phyloP scores from a whole-genome alignment of 2,113 vertebrate genomes.

The Pycnonotus jocosus region DNA sequence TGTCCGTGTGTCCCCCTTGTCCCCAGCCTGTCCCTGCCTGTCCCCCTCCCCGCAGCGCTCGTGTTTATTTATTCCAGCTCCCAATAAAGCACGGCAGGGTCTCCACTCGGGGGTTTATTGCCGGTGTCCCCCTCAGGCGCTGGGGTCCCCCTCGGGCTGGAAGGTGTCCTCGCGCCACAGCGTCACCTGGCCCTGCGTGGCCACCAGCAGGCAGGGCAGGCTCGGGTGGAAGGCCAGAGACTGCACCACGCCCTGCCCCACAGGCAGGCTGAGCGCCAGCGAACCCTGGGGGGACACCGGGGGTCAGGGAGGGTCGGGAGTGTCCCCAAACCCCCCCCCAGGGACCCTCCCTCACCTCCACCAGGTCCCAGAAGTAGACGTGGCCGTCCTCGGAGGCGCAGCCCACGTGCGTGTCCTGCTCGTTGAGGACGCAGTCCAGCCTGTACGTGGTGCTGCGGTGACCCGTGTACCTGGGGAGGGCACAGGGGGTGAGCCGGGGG shows the following conservation, averaged over 20 bases:
- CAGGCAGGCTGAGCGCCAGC: conserved; percentile 72
- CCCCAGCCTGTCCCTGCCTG: neutral
- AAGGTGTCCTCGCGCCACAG: conserved; percentile 82
- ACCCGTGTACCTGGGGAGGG: conserved; percentile 72
- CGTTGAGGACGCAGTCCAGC: conserved; percentile 88
- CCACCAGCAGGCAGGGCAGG: conserved; percentile 79
- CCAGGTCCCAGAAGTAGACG: conserved; percentile 92
- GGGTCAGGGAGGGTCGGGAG: accelerated
- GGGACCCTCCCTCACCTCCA: conserved; percentile 74
- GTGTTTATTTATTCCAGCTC: neutral
- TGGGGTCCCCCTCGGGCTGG: conserved; percentile 32
- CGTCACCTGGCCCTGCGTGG: conserved; percentile 80
- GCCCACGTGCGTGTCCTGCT: conserved; percentile 85
- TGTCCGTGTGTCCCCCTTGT: neutral
- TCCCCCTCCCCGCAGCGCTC: accelerated
- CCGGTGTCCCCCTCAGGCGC: accelerated
- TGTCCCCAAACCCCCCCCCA: accelerated
- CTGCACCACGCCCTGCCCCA: conserved; percentile 84
- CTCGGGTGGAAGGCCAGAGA: conserved; percentile 86
- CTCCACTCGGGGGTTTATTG: neutral
- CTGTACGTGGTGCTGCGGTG: conserved; percentile 89
- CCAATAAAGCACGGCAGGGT: neutral
- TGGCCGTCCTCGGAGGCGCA: conserved; percentile 91
- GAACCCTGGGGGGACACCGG: conserved; percentile 71
- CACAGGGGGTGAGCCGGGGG: accelerated